Percentiles rank a stretch among this genome's conserved stretches.
phyloP scores from a whole-genome alignment of 2,797 vertebrate genomes.

The Schizopygopsis pylzovi region DNA sequence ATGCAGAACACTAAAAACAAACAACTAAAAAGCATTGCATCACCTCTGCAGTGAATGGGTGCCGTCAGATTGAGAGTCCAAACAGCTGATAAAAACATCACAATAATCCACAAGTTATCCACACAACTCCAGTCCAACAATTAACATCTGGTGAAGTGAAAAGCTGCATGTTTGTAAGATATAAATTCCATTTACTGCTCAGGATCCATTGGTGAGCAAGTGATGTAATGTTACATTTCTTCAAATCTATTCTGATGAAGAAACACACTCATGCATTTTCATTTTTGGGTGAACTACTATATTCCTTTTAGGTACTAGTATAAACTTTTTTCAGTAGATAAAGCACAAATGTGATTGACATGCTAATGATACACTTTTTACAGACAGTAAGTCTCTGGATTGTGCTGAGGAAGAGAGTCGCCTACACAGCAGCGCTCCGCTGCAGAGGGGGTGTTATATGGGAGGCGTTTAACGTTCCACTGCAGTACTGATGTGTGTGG shows the following conservation, averaged over 20 bases:
- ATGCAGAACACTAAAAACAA: no score
- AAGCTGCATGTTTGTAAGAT: no score
- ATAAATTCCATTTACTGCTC: background rate
- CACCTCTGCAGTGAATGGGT: no score
- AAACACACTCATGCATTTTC: no score
- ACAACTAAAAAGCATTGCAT: no score
- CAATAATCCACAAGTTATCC: background rate
- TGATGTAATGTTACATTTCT: background rate
- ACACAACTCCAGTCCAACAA: background rate
- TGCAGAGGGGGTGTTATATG: constrained; percentile 30
- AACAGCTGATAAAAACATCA: background rate
- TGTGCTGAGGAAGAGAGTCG: background rate
- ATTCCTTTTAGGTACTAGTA: background rate
- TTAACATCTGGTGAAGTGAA: no score
- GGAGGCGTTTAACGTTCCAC: constrained; percentile 24
- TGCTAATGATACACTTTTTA: background rate
- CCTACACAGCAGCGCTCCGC: background rate
- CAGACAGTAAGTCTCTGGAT: background rate
- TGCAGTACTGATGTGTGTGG: constrained; percentile 33
- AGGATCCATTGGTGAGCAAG: background rate
- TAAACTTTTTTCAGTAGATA: background rate
- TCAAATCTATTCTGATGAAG: no score
- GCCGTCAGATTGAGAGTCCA: no score
- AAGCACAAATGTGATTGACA: background rate
- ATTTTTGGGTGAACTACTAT: background rate